phyloP scores from a whole-genome alignment of 1,140 invertebrate genomes.

The Antheraea mylitta region DNA sequence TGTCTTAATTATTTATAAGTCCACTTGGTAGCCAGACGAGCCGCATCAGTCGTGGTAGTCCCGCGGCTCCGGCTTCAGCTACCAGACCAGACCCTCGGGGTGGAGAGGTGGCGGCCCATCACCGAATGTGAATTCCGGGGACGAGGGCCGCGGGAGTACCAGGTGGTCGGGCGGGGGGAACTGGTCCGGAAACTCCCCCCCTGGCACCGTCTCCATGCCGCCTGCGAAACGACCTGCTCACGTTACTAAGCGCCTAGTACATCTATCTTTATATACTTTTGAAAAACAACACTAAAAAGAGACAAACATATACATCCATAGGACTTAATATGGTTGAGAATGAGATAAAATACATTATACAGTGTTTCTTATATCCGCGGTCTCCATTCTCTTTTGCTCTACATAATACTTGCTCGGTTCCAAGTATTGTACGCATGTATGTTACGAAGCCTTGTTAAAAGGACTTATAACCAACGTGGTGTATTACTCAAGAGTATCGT shows the following conservation, averaged over 20 bases:
- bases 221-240: constrained; percentile 75
- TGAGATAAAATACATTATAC: no score
- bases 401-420: no score
- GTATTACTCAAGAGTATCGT: no score
- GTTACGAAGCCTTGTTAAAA: no score
- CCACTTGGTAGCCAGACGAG: constrained; percentile 69
- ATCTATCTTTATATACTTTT: no score
- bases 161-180: constrained; percentile 73
- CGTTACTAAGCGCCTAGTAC: constrained; percentile 53
- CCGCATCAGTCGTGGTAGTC: constrained; percentile 79
- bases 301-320: no score
- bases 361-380: no score
- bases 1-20: constrained; percentile 39
- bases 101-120: constrained; percentile 73
- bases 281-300: no score
- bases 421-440: no score
- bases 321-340: no score
- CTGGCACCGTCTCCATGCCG: constrained; percentile 69
- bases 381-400: no score
- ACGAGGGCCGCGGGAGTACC: constrained; percentile 65
- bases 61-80: constrained; percentile 80
- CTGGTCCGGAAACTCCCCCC: constrained; percentile 71
- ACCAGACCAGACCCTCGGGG: constrained; percentile 76
- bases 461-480: no score
- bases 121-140: constrained; percentile 74